phyloP scores from a whole-genome alignment of 1,140 invertebrate species.

The Drosophila dunni region DNA sequence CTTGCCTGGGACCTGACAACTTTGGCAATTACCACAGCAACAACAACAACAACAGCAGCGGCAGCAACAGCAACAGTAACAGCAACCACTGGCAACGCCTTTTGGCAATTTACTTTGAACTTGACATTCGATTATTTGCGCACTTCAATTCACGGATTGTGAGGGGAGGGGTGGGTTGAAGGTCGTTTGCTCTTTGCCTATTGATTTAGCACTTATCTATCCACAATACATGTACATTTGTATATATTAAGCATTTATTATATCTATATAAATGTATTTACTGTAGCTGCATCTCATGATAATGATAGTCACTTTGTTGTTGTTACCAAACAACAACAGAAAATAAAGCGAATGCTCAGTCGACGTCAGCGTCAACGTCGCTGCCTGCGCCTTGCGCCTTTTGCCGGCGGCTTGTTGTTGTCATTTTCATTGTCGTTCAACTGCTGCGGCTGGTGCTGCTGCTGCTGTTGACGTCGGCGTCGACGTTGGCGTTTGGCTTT shows the following conservation, averaged over 20 bases:
- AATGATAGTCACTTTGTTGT: conserved; percentile 78
- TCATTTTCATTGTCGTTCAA: conserved; percentile 24
- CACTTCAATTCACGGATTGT: conserved; percentile 44
- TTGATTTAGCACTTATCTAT: conserved; percentile 9
- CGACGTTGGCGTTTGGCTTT: conserved; percentile 1
- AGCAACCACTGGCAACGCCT: conserved; percentile 14
- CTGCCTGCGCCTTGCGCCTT: conserved; percentile 33
- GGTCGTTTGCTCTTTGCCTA: conserved; percentile 45
- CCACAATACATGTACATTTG: conserved; percentile 15
- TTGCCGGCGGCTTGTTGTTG: conserved; percentile 20
- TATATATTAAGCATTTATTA: conserved; percentile 27
- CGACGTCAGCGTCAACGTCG: conserved; percentile 5
- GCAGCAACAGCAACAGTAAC: conserved; percentile 20
- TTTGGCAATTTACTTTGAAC: conserved; percentile 72
- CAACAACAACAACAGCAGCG: conserved; percentile 8
- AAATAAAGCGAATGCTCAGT: background rate
- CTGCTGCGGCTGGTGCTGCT: conserved; percentile 24
- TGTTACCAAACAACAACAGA: conserved; percentile 31
- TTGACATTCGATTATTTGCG: conserved; percentile 76
- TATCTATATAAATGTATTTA: conserved; percentile 49
- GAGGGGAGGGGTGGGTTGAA: conserved; percentile 60
- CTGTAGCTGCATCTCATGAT: conserved; percentile 62
- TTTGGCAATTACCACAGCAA: conserved; percentile 44
- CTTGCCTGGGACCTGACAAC: conserved; percentile 42
- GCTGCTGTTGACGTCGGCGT: conserved; percentile 29